Base-by-base conservation (phyloP, 2,113 vertebrate genomes). In the Pimephales promelas region DNA sequence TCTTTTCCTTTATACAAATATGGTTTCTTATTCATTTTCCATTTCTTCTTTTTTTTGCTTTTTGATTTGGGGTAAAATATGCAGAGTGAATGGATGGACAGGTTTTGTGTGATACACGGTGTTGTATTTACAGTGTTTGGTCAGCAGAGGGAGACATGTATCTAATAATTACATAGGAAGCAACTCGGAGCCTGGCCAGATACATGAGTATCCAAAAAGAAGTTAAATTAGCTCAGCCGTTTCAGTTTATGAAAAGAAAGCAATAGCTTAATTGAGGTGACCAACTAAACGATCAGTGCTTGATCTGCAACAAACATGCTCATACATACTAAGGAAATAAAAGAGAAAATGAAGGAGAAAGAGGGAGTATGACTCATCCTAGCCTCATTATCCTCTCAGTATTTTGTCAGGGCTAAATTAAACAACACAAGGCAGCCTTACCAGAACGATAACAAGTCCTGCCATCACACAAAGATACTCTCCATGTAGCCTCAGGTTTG, bases 131-230 rank as follows among this genome's bases (percentile, higher is more conserved):
- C 66, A 59, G 2, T 4, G 0, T 68, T 74, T n/a, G 10, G n/a
- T 40, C 87, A 84, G n/a, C 47, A 88, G 87, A 86, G 57, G 79
- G 82, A 11, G 43, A 16, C 24, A 82, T 52, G 14, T 14, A 9
- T 79, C 9, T 36, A 31, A 26, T 28, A 74, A 74, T 24, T 72
- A 45, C 9, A 81, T 4, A 11, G 10, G 7, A 75, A 68, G 26
- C 20, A 36, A n/a, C 14, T 34, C 49, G 34, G 18, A 31, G 6
- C 28, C 18, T 36, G 10, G 34, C 9, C 9, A 56, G 24, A 5
- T 0, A 31, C 24, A 10, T 11, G 11, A 71, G 34, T 40, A 40
- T 70, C 40, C 64, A 70, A 71, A 40, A 71, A 24, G 10, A 71
- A 71, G 68, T 71, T 71, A 22, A 71, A 71, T 71, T 24, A 71